Evolutionary conservation across 35 echinoderm and acorn worm species (phyloP).

Genomic region (Heliocidaris erythrogramma): DNA sequence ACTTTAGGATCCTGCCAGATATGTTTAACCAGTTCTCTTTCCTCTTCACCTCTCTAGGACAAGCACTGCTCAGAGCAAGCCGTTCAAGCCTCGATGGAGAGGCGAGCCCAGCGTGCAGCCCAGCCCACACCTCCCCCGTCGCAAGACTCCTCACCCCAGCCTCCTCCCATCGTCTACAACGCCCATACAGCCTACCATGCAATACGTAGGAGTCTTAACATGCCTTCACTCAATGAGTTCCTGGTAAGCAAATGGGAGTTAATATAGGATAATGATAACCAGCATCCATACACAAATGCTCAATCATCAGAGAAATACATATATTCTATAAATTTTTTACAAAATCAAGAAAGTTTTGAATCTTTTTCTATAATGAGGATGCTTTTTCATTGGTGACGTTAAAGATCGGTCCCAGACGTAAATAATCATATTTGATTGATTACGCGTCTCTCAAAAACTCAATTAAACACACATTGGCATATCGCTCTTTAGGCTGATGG

Average conservation of each 20-base stretch:
- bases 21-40: not conserved
- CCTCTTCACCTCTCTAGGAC: constrained; percentile 55
- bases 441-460: too few relatives aligned
- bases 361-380: too few relatives aligned
- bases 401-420: too few relatives aligned
- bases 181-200: constrained; percentile 99
- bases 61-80: constrained; percentile 91
- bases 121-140: not conserved
- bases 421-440: too few relatives aligned
- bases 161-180: constrained; percentile 91
- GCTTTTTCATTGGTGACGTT: too few relatives aligned
- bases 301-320: too few relatives aligned
- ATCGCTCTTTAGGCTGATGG: too few relatives aligned
- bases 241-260: constrained; percentile 67
- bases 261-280: too few relatives aligned
- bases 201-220: constrained; percentile 86
- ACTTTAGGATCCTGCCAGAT: not conserved
- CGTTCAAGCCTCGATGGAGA: constrained; percentile 75
- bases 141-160: constrained; percentile 18
- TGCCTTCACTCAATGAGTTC: constrained; percentile 88
- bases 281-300: too few relatives aligned
- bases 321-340: too few relatives aligned
- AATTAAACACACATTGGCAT: too few relatives aligned
- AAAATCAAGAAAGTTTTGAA: too few relatives aligned
- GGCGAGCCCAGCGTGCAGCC: constrained; percentile 52